These are phyloP conservation scores for Thaleichthys pacificus DNA, from an alignment of 2,797 vertebrate species.

Conservation along the genomic window DNA sequence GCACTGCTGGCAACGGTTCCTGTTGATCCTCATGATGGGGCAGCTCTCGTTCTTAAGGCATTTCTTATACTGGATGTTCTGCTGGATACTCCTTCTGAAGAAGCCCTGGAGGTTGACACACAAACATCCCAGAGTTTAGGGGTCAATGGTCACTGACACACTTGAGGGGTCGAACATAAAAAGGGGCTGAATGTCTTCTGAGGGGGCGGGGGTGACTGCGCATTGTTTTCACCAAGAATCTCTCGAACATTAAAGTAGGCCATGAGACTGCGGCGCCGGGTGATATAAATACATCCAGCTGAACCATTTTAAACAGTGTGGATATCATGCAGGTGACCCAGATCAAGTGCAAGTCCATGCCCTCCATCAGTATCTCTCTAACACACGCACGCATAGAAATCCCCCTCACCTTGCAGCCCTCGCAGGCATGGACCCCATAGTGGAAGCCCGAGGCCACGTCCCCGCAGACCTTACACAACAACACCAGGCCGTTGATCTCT, in stretches of 20 bases:
- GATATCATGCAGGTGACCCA: slow-evolving; percentile 47
- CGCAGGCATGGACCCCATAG: slow-evolving; percentile 89
- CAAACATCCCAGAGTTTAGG: not conserved
- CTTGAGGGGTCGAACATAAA: not conserved
- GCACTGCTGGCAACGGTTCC: slow-evolving; percentile 97
- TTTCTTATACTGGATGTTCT: slow-evolving; percentile 98
- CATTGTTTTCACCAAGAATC: not conserved
- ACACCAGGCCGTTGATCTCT: slow-evolving; percentile 96
- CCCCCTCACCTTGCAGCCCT: slow-evolving; percentile 87
- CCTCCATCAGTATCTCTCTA: not conserved
- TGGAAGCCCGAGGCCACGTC: slow-evolving; percentile 96
- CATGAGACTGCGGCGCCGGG: slow-evolving; percentile 34
- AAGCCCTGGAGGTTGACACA: slow-evolving; percentile 80
- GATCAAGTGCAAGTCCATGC: slow-evolving; percentile 23
- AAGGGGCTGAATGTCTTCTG: not conserved
- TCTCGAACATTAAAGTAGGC: slow-evolving; percentile 44
- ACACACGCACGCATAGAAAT: too few relatives aligned
- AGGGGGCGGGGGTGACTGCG: not conserved
- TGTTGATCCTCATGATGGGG: slow-evolving; percentile 94
- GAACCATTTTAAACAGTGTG: slow-evolving; percentile 43
- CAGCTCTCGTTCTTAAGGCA: slow-evolving; percentile 97
- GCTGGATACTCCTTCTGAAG: slow-evolving; percentile 96
- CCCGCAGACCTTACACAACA: slow-evolving; percentile 95
- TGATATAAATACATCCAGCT: slow-evolving; percentile 29
- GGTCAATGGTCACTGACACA: not conserved